Base-by-base conservation (phyloP, 1,140 invertebrate genomes). In the Aphidius gifuensis region DNA sequence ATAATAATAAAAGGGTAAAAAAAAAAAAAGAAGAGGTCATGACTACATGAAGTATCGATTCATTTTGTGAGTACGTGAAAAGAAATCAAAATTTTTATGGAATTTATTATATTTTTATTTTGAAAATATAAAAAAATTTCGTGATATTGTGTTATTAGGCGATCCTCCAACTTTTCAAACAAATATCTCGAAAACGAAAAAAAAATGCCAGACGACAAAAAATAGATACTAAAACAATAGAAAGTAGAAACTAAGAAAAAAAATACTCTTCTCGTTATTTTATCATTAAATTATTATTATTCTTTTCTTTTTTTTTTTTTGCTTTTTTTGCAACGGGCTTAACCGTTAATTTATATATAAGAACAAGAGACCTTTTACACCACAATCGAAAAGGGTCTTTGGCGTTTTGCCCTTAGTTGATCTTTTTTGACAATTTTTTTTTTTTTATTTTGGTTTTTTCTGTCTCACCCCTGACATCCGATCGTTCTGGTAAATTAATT, bases 401-500 rank as follows among this genome's bases (percentile, higher is more conserved):
- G 7, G 6, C 6, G 9, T 38, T 9, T 9, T 38, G 6, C 32
- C 32, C 21, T 32, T 32, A 4, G 23, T 32, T 32, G 23, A 32
- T 32, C 23, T 32, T 32, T 32, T 32, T 32, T 32, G 50, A 32
- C 50, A 32, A 5, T 21, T 39, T 54, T 40, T 54, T 54, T n/a
- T 54, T 40, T 54, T 54, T 40, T 54, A n/a, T 9, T 54, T 32
- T 6, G 38, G 5, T 16, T 51, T 49, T 60, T 66, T 66, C 61
- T 67, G 32, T 11, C 47, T 45, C 50, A 42, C 60, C 58, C 16
- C 8, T 7, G 23, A 32, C 47, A 46, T 57, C 45, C 64, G 64
- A 74, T 72, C 71, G 66, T 69, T 71, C 71, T 66, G 67, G 67
- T 66, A 66, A 71, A 74, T 70, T 71, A 73, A 73, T 73, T 73